Conservation (phyloP, 2,888 invertebrate genomes). For the Cephalotes varians region DNA sequence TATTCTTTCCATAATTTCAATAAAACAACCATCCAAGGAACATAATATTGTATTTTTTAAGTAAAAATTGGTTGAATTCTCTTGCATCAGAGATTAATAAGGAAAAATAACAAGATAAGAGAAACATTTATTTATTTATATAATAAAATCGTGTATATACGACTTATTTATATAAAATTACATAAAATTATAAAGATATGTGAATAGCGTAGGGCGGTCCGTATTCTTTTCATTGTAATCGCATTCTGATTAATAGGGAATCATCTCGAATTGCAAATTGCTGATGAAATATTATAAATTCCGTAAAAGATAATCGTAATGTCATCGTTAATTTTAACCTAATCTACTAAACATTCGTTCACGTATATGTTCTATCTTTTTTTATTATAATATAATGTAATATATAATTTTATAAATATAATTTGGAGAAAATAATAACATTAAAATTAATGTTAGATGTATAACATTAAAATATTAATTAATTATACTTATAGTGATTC, state of each 20-base stretch:
- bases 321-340: neutral
- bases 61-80: conserved; percentile 8
- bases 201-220: neutral
- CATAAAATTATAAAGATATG: neutral
- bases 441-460: neutral
- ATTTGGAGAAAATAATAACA: neutral
- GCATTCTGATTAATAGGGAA: neutral
- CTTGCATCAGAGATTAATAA: neutral
- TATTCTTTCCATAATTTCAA: neutral
- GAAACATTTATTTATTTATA: neutral
- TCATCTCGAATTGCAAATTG: conserved; percentile 19
- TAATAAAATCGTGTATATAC: neutral
- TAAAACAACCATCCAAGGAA: neutral
- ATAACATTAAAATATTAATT: neutral
- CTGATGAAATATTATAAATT: neutral
- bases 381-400: conserved; percentile 1
- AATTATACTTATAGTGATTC: neutral
- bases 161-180: conserved; percentile 2
- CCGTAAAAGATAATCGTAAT: neutral
- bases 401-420: conserved; percentile 8
- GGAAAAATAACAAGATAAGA: neutral
- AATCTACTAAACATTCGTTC: conserved; percentile 7
- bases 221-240: conserved; percentile 8
- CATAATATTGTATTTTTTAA: neutral
- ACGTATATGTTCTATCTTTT: neutral